Base-by-base conservation (phyloP, 2,797 vertebrate species). In the Mus caroli region DNA sequence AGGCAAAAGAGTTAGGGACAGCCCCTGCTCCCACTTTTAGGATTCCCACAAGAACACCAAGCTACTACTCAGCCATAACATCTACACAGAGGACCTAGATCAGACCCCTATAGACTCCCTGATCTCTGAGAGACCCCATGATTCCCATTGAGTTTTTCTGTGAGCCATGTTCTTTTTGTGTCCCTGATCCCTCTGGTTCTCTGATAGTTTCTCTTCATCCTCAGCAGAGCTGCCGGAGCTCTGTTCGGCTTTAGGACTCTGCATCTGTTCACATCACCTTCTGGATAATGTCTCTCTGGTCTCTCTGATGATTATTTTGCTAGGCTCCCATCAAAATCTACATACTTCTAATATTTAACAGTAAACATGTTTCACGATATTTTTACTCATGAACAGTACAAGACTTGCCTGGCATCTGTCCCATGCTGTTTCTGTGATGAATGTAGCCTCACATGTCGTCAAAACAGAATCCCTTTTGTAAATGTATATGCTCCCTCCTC, bases 381-480 rank as follows among this genome's bases (percentile, higher is more conserved):
- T 52, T 88, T 43, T 82, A 73, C 13, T 28, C 34, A 75, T 0
- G 40, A 88, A 26, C 6, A 85, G 13, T 62, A 37, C 62, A 79
- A 28, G 34, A 3, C 26, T 79, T 50, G 28, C 31, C 56, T 76
- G 28, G 56, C 6, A 76, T 83, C 40, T 31, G 28, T 54, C 76
- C 6, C 52, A 12, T 77, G 0, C 46, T 50, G n/a, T 80, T 88
- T 75, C 73, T 91, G 22, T 46, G 52, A 69, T 85, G 31, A 91
- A 75, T 24, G 1, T 78, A 58, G 17, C 54, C 28, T 92, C 62
- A 0, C 73, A 13, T n/a, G 22, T 82, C 94, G 22, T 83, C 43
- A 90, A 62, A 95, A 64, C 14, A 52, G 26, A 92, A 88, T 79
- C 43, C 69, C 31, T 89, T 52, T 50, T 95, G 80, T 54, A 34